These are phyloP conservation scores for Carollia perspicillata DNA, from an alignment of 2,113 vertebrate genomes.

Conservation along the genomic window DNA sequence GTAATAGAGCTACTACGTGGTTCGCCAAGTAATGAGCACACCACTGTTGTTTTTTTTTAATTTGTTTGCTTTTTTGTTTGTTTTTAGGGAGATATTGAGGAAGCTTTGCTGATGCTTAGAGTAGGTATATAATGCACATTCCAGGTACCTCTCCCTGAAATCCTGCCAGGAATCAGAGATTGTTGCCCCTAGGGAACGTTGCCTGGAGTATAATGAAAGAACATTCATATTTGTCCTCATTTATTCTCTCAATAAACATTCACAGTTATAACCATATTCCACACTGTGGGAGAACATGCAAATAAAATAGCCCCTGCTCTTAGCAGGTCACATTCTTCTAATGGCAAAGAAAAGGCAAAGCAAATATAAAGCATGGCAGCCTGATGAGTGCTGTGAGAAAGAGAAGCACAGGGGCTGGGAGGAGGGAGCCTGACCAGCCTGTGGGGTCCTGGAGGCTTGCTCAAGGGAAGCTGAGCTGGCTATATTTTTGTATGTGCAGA, in stretches of 20 bases:
- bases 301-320: background rate
- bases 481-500: background rate
- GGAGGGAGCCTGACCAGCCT: background rate
- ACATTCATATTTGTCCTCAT: background rate
- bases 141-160: background rate
- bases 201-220: background rate
- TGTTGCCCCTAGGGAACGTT: background rate
- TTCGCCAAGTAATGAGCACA: accelerated
- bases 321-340: background rate
- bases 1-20: accelerated
- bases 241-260: background rate
- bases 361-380: accelerated
- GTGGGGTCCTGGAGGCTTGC: background rate
- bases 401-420: background rate
- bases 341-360: background rate
- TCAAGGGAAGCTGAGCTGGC: background rate
- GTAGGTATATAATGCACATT: background rate
- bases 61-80: background rate
- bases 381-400: no score
- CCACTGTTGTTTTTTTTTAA: no score
- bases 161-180: background rate
- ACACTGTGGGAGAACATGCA: background rate
- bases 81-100: background rate
- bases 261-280: background rate
- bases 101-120: background rate